Evolutionary conservation across 2,113 vertebrate genomes (phyloP).

Genomic region (Eurypyga helias): DNA sequence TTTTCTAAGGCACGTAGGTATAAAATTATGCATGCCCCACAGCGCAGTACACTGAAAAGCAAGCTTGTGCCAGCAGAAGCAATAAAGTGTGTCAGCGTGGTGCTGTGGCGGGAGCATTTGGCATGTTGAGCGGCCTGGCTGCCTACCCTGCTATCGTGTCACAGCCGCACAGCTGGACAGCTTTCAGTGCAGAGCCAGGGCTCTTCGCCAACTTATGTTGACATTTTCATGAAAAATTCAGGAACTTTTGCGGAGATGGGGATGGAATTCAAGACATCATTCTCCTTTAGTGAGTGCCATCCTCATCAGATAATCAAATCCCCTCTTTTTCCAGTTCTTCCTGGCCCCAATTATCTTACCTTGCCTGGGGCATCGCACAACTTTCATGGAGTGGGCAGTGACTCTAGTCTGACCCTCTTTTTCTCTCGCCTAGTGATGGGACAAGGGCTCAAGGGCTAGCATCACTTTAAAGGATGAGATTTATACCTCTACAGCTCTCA

Average conservation of each 20-base stretch:
- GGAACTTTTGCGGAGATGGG: background rate
- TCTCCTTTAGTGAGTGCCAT: background rate
- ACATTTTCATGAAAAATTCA: conserved; percentile 48
- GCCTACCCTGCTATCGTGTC: background rate
- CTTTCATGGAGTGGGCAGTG: background rate
- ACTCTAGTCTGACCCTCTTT: background rate
- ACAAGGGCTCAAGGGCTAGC: background rate
- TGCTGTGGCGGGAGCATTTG: background rate
- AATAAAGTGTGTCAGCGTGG: conserved; percentile 28
- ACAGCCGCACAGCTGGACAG: conserved; percentile 45
- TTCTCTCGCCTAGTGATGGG: background rate
- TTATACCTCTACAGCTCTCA: background rate
- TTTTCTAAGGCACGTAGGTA: background rate
- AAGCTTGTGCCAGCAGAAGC: conserved; percentile 28
- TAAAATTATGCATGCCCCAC: conserved; percentile 3
- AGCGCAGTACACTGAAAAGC: background rate
- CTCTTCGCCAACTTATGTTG: background rate
- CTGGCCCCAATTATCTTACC: background rate
- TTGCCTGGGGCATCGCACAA: background rate
- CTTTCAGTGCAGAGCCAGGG: background rate
- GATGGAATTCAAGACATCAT: background rate
- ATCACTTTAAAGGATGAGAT: background rate
- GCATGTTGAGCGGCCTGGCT: background rate
- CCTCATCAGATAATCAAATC: background rate
- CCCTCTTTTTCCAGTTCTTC: background rate